Evolutionary conservation across 2,113 vertebrate genomes (phyloP).

Genomic region (Panthera leo): DNA sequence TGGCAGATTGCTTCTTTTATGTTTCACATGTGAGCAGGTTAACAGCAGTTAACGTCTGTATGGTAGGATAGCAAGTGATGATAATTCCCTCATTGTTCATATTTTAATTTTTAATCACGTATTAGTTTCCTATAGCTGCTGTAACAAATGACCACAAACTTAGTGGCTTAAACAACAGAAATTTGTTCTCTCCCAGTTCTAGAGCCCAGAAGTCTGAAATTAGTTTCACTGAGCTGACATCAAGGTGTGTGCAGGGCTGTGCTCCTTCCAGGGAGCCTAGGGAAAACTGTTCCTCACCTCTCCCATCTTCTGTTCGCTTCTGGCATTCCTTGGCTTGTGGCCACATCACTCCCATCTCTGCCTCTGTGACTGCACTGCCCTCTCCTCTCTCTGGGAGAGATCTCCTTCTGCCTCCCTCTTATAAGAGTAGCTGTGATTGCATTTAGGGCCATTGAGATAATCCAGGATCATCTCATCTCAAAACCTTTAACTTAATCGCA

Average conservation of each 20-base stretch:
- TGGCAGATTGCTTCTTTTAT: not conserved
- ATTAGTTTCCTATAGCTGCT: not conserved
- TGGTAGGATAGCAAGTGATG: too few species aligned
- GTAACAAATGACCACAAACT: not conserved
- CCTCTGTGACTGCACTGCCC: not conserved
- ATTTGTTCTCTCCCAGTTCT: not conserved
- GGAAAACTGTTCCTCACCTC: not conserved
- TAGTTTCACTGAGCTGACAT: not conserved
- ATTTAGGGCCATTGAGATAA: not conserved
- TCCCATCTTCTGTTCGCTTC: not conserved
- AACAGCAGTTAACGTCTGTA: not conserved
- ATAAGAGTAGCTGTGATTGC: not conserved
- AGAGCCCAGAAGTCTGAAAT: not conserved
- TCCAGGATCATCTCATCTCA: not conserved
- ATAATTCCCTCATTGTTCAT: not conserved
- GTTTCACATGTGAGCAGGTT: not conserved
- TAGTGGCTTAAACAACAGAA: not conserved
- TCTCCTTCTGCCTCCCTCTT: not conserved
- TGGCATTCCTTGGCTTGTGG: not conserved
- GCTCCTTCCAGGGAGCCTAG: not conserved
- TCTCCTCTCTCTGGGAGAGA: not conserved
- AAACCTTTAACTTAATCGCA: not conserved
- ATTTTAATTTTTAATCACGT: not conserved
- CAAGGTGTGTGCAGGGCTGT: not conserved
- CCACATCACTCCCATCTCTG: not conserved